These are phyloP conservation scores for Crocallis elinguaria DNA, from an alignment of 2,888 invertebrate species.

Conservation along the genomic window DNA sequence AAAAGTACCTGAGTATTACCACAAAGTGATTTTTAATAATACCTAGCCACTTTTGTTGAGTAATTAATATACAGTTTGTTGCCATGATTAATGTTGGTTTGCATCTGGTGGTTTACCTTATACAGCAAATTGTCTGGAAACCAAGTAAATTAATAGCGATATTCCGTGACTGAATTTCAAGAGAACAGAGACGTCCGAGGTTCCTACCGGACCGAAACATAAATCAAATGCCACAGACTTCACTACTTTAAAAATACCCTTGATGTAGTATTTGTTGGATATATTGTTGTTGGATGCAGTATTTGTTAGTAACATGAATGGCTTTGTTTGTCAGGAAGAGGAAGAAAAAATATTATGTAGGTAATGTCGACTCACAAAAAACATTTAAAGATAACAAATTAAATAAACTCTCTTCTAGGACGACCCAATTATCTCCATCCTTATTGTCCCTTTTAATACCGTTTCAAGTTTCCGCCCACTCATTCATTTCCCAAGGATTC, in stretches of 20 bases:
- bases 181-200: conserved; percentile 29
- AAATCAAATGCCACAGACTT: conserved; percentile 14
- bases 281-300: too few species aligned
- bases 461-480: conserved; percentile 30
- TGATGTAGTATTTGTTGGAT: too few species aligned
- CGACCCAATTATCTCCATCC: conserved; percentile 30
- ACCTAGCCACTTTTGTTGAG: conserved; percentile 20
- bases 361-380: too few species aligned
- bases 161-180: conserved; percentile 44
- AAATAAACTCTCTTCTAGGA: conserved; percentile 17
- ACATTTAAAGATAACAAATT: background rate
- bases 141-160: conserved; percentile 41
- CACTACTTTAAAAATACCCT: conserved; percentile 15
- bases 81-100: conserved; percentile 37
- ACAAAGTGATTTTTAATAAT: conserved; percentile 45
- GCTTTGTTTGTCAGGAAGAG: too few species aligned
- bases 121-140: conserved; percentile 31
- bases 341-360: too few species aligned
- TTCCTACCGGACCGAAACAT: conserved; percentile 12
- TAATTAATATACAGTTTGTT: conserved; percentile 31
- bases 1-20: conserved; percentile 35
- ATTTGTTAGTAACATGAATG: too few species aligned
- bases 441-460: conserved; percentile 29
- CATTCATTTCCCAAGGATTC: conserved; percentile 20
- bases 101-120: conserved; percentile 36